A percentile compares a stretch with the other conserved stretches of the same genome.
Conservation (phyloP, 2,797 vertebrate genomes). For the Erethizon dorsatum region DNA sequence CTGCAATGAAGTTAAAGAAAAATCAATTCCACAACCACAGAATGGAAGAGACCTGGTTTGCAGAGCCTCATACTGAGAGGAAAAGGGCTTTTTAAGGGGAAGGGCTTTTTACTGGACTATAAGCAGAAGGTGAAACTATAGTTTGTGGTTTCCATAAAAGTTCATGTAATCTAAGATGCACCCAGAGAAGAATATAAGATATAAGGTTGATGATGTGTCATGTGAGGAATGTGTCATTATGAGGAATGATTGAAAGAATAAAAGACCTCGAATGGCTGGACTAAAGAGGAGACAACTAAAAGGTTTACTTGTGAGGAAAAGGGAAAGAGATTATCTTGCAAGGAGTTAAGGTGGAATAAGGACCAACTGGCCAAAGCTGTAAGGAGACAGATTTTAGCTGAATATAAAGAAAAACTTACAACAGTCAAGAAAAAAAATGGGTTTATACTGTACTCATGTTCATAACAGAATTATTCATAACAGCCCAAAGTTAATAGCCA, state of each 20-base stretch:
- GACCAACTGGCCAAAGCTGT: background rate
- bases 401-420: background rate
- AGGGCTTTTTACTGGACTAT: background rate
- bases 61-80: background rate
- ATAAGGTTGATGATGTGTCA: background rate
- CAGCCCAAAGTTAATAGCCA: background rate
- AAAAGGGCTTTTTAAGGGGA: constrained; percentile 1
- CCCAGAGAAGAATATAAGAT: background rate
- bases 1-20: background rate
- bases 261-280: background rate
- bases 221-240: background rate
- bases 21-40: background rate
- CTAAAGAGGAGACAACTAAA: background rate
- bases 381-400: constrained; percentile 38
- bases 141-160: constrained; percentile 44
- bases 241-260: background rate
- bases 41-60: background rate
- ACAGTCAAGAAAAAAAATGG: constrained; percentile 31
- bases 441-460: background rate
- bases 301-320: constrained; percentile 30
- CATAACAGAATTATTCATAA: background rate
- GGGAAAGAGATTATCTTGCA: background rate
- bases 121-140: constrained; percentile 51
- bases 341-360: background rate
- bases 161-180: background rate